Evolutionary conservation across 1,140 invertebrate species (phyloP).

Genomic region (Drosophila tsacasi): DNA sequence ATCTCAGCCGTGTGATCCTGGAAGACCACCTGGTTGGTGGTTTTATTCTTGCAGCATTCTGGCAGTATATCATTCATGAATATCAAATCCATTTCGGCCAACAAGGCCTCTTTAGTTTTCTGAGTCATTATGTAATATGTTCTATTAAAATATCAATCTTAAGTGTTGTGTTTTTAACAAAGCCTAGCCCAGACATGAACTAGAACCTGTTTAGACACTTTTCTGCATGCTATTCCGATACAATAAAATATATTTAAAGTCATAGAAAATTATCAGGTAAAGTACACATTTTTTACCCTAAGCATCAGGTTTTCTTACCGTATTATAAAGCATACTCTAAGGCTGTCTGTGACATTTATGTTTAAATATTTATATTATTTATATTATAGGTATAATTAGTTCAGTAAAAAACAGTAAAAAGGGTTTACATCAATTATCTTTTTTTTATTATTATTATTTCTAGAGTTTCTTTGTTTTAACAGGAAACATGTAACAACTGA

Average conservation of each 20-base stretch:
- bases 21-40: constrained; percentile 33
- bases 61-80: constrained; percentile 44
- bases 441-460: constrained; percentile 25
- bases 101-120: constrained; percentile 6
- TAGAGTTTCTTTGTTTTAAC: constrained; percentile 31
- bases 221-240: background rate
- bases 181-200: background rate
- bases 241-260: background rate
- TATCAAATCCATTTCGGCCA: constrained; percentile 31
- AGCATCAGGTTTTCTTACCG: no score
- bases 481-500: constrained; percentile 38
- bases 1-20: constrained; percentile 9
- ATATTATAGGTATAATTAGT: no score
- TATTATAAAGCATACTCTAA: background rate
- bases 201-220: background rate
- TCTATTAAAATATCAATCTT: no score
- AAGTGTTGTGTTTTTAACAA: background rate
- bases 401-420: no score
- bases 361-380: no score
- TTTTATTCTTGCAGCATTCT: constrained; percentile 22
- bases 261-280: no score
- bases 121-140: background rate
- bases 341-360: background rate
- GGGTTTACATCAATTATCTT: background rate
- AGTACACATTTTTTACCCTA: no score